These are phyloP conservation scores for Eristalis pertinax DNA, from an alignment of 2,888 invertebrate species.

Conservation along the genomic window DNA sequence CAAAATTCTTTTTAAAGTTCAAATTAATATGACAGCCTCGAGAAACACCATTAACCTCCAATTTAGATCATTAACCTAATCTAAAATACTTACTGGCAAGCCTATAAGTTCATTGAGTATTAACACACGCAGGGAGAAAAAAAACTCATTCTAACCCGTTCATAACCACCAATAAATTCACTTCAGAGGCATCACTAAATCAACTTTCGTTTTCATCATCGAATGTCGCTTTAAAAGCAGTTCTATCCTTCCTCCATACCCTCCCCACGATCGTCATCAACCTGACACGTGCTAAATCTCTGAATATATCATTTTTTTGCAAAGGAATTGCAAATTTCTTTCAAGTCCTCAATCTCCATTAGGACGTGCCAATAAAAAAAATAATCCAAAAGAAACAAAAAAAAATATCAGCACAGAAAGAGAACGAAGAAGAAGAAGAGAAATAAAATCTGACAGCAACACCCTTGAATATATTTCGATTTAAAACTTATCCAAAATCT, in stretches of 20 bases:
- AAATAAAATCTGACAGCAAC: neutral
- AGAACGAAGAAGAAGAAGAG: neutral
- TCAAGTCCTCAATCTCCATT: neutral
- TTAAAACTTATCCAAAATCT: constrained; percentile 43
- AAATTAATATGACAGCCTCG: neutral
- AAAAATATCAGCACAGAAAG: neutral
- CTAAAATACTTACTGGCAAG: neutral
- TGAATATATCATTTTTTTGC: constrained; percentile 14
- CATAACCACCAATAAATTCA: neutral
- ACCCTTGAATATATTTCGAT: constrained; percentile 34
- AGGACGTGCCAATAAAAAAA: neutral
- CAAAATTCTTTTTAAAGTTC: neutral
- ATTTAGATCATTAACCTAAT: constrained; percentile 8
- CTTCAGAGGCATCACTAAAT: neutral
- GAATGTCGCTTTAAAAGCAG: neutral
- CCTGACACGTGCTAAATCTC: neutral
- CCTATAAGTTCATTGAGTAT: neutral
- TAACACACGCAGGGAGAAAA: neutral
- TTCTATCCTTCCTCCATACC: neutral
- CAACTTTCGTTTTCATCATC: constrained; percentile 30
- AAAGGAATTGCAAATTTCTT: constrained; percentile 14
- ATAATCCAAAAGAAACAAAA: neutral
- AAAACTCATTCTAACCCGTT: neutral
- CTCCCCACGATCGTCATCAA: neutral
- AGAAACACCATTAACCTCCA: neutral